Percentiles rank a stretch among this genome's conserved stretches.
Evolutionary conservation across 2,888 invertebrate genomes (phyloP).

Genomic region (Monopis laevigella): DNA sequence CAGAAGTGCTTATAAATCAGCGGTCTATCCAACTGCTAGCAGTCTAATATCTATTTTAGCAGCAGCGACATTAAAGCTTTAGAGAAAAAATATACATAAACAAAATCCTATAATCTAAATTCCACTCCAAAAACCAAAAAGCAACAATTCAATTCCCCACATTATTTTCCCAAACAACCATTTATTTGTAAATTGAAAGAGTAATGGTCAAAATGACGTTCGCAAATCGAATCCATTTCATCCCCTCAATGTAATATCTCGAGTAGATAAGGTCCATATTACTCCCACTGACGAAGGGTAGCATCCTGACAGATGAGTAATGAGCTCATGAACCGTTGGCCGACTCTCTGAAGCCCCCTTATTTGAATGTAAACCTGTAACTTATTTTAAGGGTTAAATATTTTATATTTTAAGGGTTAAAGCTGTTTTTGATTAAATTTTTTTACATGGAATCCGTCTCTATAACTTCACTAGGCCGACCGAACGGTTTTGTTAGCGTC

Average conservation of each 20-base stretch:
- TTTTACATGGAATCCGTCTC: too few relatives aligned
- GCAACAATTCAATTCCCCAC: background rate
- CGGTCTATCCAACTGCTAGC: too few relatives aligned
- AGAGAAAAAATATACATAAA: too few relatives aligned
- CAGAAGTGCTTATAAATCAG: too few relatives aligned
- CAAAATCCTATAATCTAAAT: too few relatives aligned
- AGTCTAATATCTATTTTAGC: too few relatives aligned
- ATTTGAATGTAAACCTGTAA: background rate
- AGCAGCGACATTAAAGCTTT: too few relatives aligned
- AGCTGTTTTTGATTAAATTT: too few relatives aligned
- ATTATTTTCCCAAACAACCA: background rate
- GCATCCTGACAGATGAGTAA: constrained; percentile 43
- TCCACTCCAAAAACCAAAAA: too few relatives aligned
- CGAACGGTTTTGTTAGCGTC: too few relatives aligned
- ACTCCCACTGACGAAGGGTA: constrained; percentile 26
- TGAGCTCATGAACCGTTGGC: constrained; percentile 26
- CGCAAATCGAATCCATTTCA: constrained; percentile 11
- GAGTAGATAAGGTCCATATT: constrained; percentile 6
- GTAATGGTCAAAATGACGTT: constrained; percentile 2
- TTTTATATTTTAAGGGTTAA: too few relatives aligned
- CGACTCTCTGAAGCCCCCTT: background rate
- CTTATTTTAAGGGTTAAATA: background rate
- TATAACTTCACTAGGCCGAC: too few relatives aligned
- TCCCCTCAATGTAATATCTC: constrained; percentile 2
- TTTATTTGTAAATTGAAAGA: constrained; percentile 8